These are phyloP conservation scores for Sciurus niger DNA, from an alignment of 2,113 vertebrate genomes.

Conservation along the genomic window DNA sequence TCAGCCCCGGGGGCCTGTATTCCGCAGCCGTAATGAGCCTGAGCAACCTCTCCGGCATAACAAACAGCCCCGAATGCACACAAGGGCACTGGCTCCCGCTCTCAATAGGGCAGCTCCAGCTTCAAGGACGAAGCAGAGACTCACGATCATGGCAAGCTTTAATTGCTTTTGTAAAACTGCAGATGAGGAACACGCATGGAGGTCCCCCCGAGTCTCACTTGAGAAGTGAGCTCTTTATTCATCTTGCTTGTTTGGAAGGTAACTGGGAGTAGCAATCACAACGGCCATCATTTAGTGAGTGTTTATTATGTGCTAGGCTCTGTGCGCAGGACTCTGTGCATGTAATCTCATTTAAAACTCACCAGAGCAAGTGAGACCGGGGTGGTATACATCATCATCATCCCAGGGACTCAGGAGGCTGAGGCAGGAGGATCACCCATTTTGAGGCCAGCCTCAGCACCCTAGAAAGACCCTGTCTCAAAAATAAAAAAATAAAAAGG, in stretches of 20 bases:
- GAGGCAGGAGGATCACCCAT: too few species aligned
- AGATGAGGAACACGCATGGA: not conserved
- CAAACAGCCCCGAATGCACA: conserved; percentile 79
- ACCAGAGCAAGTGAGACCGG: too few species aligned
- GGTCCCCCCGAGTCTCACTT: fast-evolving
- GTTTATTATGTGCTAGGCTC: not conserved
- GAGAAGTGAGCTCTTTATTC: not conserved
- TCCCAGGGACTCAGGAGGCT: too few species aligned
- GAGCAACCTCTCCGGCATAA: conserved; percentile 85
- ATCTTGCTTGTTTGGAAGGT: not conserved
- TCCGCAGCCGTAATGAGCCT: conserved; percentile 87
- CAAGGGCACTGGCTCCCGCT: conserved; percentile 75
- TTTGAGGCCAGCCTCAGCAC: too few species aligned
- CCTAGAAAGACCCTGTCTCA: too few species aligned
- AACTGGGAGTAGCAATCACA: not conserved
- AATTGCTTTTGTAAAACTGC: conserved; percentile 42
- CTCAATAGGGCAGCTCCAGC: conserved; percentile 76
- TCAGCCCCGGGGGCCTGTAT: conserved; percentile 87
- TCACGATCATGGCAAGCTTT: not conserved
- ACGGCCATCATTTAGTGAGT: not conserved
- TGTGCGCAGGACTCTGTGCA: not conserved
- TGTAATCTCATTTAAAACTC: not conserved
- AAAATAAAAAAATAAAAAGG: too few species aligned
- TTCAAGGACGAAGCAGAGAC: conserved; percentile 84
- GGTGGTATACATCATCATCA: too few species aligned